These are phyloP conservation scores for Alouatta palliata DNA, from an alignment of 2,113 vertebrate species.

Conservation along the genomic window DNA sequence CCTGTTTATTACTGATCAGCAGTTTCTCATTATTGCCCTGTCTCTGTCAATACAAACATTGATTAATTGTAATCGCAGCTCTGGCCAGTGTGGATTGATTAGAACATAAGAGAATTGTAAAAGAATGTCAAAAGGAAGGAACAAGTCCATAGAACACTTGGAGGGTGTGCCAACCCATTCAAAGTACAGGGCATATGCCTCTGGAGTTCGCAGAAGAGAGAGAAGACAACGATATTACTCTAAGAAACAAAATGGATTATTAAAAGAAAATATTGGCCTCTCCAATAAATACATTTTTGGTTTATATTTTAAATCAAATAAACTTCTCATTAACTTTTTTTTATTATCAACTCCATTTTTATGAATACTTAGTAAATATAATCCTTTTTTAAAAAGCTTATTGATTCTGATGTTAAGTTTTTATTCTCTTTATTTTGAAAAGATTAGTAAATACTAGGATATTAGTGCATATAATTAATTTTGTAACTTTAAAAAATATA, in stretches of 20 bases:
- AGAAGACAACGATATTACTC: background rate
- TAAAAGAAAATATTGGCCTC: background rate
- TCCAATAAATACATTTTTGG: background rate
- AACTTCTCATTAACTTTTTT: background rate
- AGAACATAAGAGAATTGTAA: constrained; percentile 89
- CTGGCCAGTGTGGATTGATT: constrained; percentile 92
- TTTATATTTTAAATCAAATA: constrained; percentile 26
- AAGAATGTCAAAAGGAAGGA: constrained; percentile 88
- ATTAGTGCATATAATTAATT: background rate
- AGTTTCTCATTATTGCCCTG: constrained; percentile 88
- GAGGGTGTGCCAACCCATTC: constrained; percentile 47
- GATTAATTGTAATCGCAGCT: constrained; percentile 90
- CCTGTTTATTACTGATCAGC: constrained; percentile 89
- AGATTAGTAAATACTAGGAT: background rate
- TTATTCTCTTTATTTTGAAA: background rate
- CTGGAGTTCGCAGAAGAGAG: background rate
- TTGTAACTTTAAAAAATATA: background rate
- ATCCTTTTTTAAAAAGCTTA: background rate
- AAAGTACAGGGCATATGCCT: background rate
- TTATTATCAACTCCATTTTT: too few relatives aligned
- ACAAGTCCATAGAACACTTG: constrained; percentile 32
- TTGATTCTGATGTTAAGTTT: background rate
- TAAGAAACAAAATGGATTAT: background rate
- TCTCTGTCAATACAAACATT: constrained; percentile 86
- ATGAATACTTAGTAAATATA: background rate